phyloP scores from a whole-genome alignment of 2,113 vertebrate genomes.

The Delphinus delphis region DNA sequence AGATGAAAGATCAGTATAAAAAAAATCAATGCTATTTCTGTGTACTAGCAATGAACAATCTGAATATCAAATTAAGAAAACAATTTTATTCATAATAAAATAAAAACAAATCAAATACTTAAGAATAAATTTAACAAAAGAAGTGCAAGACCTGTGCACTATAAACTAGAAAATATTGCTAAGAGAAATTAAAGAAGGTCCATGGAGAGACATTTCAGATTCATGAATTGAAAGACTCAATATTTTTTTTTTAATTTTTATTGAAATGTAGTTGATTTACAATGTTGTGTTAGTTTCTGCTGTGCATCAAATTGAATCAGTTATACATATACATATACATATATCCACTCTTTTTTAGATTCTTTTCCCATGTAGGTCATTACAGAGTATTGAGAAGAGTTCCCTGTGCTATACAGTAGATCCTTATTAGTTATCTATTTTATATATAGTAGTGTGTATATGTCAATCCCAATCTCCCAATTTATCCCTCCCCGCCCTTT shows the following conservation, averaged over 20 bases:
- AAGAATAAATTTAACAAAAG: not conserved
- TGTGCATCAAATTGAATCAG: not conserved
- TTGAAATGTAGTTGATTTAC: not conserved
- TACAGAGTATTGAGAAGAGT: not conserved
- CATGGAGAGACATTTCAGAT: not conserved
- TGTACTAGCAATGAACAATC: not conserved
- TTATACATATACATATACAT: not conserved
- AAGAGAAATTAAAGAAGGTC: not conserved
- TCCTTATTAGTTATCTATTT: not conserved
- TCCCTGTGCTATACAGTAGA: not conserved
- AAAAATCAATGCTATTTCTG: not conserved
- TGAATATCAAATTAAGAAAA: not conserved
- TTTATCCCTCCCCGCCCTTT: not conserved
- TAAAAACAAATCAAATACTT: not conserved
- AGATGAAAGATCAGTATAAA: not conserved
- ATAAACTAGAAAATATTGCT: not conserved
- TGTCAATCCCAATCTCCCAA: not conserved
- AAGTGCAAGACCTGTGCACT: not conserved
- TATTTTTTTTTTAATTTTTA: not conserved
- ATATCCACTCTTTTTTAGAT: not conserved
- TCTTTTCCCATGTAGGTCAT: not conserved
- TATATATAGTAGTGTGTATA: not conserved
- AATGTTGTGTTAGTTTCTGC: not conserved
- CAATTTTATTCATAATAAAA: not conserved
- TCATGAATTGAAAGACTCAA: not conserved